These are phyloP conservation scores for Temnothorax rugatulus DNA, from an alignment of 2,888 invertebrate genomes.

Conservation along the genomic window DNA sequence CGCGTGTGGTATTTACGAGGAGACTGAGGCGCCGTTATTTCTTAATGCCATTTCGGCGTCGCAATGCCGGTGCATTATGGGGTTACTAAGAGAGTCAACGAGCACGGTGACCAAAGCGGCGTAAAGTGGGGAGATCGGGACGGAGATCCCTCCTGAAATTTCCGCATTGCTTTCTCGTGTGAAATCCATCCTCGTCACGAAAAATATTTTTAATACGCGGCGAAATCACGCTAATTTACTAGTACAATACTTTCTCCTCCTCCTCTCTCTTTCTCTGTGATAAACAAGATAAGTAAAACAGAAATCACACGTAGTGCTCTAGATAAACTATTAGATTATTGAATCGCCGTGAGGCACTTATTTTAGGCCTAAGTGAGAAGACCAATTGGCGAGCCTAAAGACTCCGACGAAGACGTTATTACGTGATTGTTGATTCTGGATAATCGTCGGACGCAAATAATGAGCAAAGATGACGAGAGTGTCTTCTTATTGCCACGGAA, in stretches of 20 bases:
- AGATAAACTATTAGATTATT: not conserved
- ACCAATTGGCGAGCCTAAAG: constrained; percentile 31
- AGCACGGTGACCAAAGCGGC: constrained; percentile 60
- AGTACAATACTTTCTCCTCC: not conserved
- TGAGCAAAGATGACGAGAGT: constrained; percentile 34
- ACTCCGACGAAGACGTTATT: constrained; percentile 28
- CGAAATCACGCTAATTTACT: not conserved
- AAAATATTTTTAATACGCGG: constrained; percentile 12
- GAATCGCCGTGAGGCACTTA: not conserved
- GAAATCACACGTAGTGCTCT: not conserved
- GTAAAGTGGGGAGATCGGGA: constrained; percentile 20
- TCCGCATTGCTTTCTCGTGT: constrained; percentile 83
- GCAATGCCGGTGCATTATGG: constrained; percentile 64
- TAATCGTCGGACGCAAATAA: constrained; percentile 44
- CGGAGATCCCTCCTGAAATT: constrained; percentile 78
- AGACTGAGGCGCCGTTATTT: constrained; percentile 70
- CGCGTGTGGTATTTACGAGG: constrained; percentile 57
- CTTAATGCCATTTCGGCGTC: constrained; percentile 76
- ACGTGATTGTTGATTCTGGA: constrained; percentile 57
- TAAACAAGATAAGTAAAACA: not conserved
- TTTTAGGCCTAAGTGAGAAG: constrained; percentile 30
- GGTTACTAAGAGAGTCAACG: constrained; percentile 65
- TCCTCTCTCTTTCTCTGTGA: not conserved
- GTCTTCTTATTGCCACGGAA: constrained; percentile 63
- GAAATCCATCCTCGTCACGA: constrained; percentile 77